These are phyloP conservation scores for Sibirionetta formosa DNA, from an alignment of 2,797 vertebrate genomes.

Conservation along the genomic window DNA sequence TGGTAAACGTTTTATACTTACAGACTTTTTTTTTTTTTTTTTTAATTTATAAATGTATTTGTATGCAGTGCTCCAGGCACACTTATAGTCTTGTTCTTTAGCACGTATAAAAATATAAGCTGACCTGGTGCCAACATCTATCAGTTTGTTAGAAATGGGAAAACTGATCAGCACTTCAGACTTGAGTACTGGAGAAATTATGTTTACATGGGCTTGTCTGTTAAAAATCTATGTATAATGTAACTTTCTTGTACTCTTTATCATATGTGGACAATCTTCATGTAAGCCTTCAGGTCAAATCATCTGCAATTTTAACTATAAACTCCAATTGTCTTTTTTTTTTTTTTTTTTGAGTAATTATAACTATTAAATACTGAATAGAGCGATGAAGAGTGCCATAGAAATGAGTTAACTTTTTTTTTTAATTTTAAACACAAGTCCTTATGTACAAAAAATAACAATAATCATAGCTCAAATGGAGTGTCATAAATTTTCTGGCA, in stretches of 20 bases:
- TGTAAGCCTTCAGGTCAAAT: not conserved
- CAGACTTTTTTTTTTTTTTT: not conserved
- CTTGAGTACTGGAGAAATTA: not conserved
- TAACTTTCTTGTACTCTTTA: not conserved
- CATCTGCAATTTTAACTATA: not conserved
- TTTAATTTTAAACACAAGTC: not conserved
- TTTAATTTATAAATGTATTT: conserved; percentile 42
- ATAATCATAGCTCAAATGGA: not conserved
- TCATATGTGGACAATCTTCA: not conserved
- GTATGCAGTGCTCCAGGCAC: not conserved
- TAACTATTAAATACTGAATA: not conserved
- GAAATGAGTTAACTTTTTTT: not conserved
- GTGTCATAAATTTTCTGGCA: conserved; percentile 21
- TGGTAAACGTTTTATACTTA: conserved; percentile 8
- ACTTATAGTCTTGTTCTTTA: not conserved
- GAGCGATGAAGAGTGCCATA: not conserved
- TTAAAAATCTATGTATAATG: not conserved
- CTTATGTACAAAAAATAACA: not conserved
- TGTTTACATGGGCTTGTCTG: not conserved
- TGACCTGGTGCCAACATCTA: not conserved
- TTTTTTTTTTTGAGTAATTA: not conserved
- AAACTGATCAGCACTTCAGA: not conserved
- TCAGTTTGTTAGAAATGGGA: not conserved
- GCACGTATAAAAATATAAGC: not conserved
- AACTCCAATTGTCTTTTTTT: not conserved